These are phyloP conservation scores for Sparus aurata DNA, from an alignment of 2,797 vertebrate species.

Conservation along the genomic window DNA sequence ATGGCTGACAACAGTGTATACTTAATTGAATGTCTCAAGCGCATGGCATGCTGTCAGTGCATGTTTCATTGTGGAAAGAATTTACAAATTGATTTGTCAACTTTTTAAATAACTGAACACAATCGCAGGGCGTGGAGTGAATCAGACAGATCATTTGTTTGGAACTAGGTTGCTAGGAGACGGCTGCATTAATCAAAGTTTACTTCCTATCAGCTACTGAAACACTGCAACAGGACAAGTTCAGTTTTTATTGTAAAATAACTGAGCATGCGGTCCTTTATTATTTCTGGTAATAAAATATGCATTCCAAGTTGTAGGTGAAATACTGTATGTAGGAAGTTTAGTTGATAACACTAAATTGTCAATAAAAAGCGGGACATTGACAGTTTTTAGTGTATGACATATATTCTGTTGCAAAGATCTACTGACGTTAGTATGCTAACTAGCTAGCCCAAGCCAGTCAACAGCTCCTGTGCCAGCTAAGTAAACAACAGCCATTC, in stretches of 20 bases:
- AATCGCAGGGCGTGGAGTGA: constrained; percentile 1
- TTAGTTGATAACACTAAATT: not conserved
- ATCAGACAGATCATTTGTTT: not conserved
- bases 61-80: constrained; percentile 9
- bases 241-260: no score
- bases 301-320: not conserved
- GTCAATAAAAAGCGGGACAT: no score
- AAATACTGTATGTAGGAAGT: no score
- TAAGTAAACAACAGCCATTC: no score
- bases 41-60: not conserved
- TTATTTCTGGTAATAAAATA: not conserved
- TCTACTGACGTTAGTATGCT: no score
- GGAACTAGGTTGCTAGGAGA: constrained; percentile 12
- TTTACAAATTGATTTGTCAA: not conserved
- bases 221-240: not conserved
- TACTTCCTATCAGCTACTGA: not conserved
- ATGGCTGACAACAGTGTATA: not conserved
- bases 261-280: not conserved
- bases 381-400: no score
- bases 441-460: no score
- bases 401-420: no score
- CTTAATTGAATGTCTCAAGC: not conserved
- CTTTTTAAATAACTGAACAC: not conserved
- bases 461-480: no score
- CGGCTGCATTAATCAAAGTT: not conserved